Evolutionary conservation across 1,140 invertebrate species (phyloP), one percentile per base, ranked within the genome.

Genomic region (Triops cancriformis): DNA sequence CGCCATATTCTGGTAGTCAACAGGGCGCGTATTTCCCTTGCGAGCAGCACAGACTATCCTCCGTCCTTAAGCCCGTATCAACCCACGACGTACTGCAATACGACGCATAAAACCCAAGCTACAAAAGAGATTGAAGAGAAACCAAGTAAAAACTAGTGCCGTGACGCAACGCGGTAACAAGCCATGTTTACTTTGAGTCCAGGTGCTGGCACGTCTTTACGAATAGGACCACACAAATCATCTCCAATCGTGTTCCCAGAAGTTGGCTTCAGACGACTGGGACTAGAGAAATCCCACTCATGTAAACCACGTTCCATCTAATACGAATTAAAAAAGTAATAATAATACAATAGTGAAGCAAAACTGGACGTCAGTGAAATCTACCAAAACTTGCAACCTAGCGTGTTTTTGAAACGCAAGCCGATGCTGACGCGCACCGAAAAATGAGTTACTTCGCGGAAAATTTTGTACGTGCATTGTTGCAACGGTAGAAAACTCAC

Each of bases 191-290:
- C 78, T 72, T 76, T 23, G 23, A 79, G 75, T 23, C 78, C 78
- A 42, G 78, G 78, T 12, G 78, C 31, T 27, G 42, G 72, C 31
- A 79, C 42, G n/a, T 79, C 78, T 26, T 76, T 78, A 9, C 75
- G 75, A 26, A 79, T 79, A 18, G 78, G 78, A 76, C 45, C 45
- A 45, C 78, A 79, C 11, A 79, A 76, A 76, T 79, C 78, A 41
- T 79, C 78, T 2, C 78, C 78, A 45, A 79, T 76, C 12, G 78
- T 79, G 7, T 73, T 74, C 26, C 78, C 78, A 18, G 43, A 72
- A 42, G 77, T 26, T 14, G 76, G 76, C 51, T 72, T 78, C 28
- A 79, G 64, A 10, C 78, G 74, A 73, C 78, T 79, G 4, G 78
- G 78, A 72, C 72, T 79, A 1, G 31, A 26, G 27, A 79, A 79